Percentiles rank a stretch among this genome's conserved stretches.
Evolutionary conservation across 2,797 vertebrate genomes (phyloP).

Genomic region (Cossypha dichroa): DNA sequence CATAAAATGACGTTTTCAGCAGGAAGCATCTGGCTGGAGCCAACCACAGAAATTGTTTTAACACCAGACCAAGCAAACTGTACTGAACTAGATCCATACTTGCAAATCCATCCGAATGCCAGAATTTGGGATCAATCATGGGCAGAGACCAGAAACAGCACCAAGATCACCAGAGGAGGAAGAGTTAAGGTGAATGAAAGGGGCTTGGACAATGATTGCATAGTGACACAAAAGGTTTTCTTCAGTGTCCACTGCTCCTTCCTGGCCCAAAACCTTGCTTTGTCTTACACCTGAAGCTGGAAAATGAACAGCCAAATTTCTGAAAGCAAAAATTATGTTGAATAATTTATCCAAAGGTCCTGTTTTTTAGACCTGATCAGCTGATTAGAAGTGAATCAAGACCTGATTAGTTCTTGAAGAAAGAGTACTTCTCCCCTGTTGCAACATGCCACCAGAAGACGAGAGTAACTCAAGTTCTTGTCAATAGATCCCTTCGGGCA

Average conservation of each 20-base stretch:
- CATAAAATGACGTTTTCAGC: neutral
- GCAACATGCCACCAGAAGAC: fast-evolving
- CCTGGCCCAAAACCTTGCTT: fast-evolving
- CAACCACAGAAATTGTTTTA: neutral
- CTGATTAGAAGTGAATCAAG: no score
- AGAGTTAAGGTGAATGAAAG: neutral
- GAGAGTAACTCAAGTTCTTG: neutral
- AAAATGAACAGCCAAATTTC: neutral
- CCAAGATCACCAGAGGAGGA: neutral
- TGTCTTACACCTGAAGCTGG: neutral
- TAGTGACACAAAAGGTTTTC: neutral
- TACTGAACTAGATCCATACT: neutral
- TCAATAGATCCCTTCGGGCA: neutral
- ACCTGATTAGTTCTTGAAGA: neutral
- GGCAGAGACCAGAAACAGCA: neutral
- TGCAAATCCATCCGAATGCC: fast-evolving
- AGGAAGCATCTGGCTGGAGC: neutral
- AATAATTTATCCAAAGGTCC: neutral
- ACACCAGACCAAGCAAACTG: neutral
- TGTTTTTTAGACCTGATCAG: neutral
- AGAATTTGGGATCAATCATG: neutral
- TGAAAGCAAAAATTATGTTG: neutral
- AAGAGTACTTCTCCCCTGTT: neutral
- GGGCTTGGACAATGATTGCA: neutral
- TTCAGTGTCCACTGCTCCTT: neutral